Conservation (phyloP, 2,797 vertebrate genomes). For the Hipposideros larvatus region DNA sequence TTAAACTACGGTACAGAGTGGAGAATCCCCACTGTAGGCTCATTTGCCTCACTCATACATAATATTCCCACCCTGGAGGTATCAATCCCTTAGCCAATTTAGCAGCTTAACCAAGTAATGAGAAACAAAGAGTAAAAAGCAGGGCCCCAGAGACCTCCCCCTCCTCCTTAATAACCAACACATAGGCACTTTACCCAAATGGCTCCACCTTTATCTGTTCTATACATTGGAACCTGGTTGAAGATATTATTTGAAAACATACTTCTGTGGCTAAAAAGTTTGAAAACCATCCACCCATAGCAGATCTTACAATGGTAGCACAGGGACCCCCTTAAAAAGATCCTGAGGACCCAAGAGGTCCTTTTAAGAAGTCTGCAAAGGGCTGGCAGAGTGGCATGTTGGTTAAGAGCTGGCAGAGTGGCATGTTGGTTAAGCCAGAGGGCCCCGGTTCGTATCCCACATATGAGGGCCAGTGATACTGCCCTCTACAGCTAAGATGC, state of each 20-base stretch:
- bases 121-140: not conserved
- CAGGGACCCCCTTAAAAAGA: not conserved
- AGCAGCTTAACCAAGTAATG: not conserved
- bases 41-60: not conserved
- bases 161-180: not conserved
- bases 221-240: not conserved
- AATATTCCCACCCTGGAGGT: not conserved
- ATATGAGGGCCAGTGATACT: no score
- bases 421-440: no score
- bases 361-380: not conserved
- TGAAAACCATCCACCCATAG: not conserved
- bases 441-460: no score
- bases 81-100: not conserved
- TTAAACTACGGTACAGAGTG: not conserved
- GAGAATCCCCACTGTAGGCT: not conserved
- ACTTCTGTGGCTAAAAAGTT: not conserved
- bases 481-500: no score
- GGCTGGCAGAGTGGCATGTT: no score
- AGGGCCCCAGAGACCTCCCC: not conserved
- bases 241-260: constrained; percentile 1
- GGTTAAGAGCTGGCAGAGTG: no score
- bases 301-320: not conserved
- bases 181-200: not conserved
- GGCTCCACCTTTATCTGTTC: not conserved
- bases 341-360: not conserved